Evolutionary conservation across 2,888 invertebrate genomes (phyloP).

Genomic region (Tetragonisca angustula): DNA sequence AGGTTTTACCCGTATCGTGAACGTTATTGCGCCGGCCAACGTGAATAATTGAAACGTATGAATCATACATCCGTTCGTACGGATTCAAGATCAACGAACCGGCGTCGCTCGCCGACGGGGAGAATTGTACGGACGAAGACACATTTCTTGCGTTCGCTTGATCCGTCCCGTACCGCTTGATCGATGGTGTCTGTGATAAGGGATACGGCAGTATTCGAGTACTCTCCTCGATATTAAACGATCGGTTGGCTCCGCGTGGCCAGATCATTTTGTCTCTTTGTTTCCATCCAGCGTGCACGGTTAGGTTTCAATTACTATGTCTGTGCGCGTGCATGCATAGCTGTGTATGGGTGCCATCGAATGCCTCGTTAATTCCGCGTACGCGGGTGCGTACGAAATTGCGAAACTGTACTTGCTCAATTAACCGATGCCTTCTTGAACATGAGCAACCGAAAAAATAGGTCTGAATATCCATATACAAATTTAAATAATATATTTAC

Average conservation of each 20-base stretch:
- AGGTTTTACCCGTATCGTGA: constrained; percentile 37
- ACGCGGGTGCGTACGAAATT: not conserved
- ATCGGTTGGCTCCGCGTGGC: constrained; percentile 17
- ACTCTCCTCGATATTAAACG: constrained; percentile 31
- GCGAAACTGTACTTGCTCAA: constrained; percentile 40
- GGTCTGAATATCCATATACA: too few relatives aligned
- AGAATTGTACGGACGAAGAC: constrained; percentile 32
- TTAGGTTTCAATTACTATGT: constrained; percentile 36
- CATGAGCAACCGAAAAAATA: constrained; percentile 38
- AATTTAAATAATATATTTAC: too few relatives aligned
- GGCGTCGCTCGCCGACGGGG: not conserved
- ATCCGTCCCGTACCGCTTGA: constrained; percentile 47
- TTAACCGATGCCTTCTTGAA: constrained; percentile 26
- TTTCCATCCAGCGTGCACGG: constrained; percentile 9
- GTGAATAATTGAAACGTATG: constrained; percentile 49
- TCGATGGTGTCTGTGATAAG: constrained; percentile 46
- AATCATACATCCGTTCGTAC: constrained; percentile 37
- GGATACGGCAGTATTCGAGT: constrained; percentile 20
- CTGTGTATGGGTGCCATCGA: not conserved
- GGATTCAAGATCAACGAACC: constrained; percentile 45
- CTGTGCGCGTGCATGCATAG: constrained; percentile 2
- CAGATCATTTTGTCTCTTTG: constrained; percentile 30
- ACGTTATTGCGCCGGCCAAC: constrained; percentile 26
- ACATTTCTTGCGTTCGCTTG: constrained; percentile 45
- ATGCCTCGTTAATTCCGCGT: constrained; percentile 34